Percentiles rank a stretch among this genome's conserved stretches.
Conservation (phyloP, 2,888 invertebrate genomes). For the Cryptocheilus praepositus region DNA sequence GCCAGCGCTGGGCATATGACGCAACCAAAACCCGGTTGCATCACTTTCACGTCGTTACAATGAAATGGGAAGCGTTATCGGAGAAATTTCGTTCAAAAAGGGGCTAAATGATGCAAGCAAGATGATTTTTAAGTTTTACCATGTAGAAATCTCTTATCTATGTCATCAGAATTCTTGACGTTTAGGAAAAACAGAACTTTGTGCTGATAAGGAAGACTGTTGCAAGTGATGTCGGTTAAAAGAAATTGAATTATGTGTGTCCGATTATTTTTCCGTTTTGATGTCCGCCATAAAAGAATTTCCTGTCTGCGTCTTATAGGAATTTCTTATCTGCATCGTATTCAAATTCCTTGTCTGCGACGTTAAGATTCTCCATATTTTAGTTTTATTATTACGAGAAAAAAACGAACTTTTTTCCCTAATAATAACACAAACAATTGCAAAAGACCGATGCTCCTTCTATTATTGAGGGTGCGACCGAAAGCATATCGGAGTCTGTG, state of each 20-base stretch:
- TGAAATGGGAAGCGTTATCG: not conserved
- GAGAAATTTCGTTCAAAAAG: not conserved
- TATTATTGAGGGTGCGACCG: too few species aligned
- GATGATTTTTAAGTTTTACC: not conserved
- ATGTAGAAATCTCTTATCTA: too few species aligned
- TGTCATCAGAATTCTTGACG: not conserved
- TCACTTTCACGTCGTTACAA: slow-evolving; percentile 14
- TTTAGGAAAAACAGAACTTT: not conserved
- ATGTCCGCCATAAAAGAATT: too few species aligned
- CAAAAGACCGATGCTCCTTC: too few species aligned
- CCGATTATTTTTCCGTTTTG: not conserved
- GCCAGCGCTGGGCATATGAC: slow-evolving; percentile 8
- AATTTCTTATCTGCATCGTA: too few species aligned
- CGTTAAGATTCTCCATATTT: too few species aligned
- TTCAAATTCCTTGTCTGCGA: too few species aligned
- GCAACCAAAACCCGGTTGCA: slow-evolving; percentile 27
- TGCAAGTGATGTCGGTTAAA: not conserved
- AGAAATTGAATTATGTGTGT: not conserved
- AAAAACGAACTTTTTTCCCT: too few species aligned
- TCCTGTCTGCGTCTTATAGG: too few species aligned
- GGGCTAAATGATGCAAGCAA: not conserved
- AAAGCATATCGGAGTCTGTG: not conserved
- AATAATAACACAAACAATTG: too few species aligned
- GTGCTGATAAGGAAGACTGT: too few species aligned
- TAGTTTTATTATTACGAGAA: too few species aligned